Percentiles rank a stretch among this genome's conserved stretches.
phyloP scores from a whole-genome alignment of 2,797 vertebrate species.

The Darevskia nairensis region DNA sequence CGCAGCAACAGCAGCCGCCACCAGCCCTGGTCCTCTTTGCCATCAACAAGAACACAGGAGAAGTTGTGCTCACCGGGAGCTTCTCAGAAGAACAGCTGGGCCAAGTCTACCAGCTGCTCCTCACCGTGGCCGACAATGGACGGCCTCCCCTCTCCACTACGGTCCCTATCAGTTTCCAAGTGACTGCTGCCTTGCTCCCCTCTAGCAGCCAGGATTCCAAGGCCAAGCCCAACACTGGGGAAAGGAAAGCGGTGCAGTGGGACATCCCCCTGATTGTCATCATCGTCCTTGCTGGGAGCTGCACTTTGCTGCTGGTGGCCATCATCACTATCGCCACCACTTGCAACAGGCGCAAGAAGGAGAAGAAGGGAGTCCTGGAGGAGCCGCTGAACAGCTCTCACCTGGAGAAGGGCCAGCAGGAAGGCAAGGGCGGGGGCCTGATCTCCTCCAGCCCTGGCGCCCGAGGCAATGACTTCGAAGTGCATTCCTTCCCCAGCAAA shows the following conservation, averaged over 20 bases:
- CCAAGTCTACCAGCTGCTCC: conserved; percentile 84
- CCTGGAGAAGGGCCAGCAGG: conserved; percentile 83
- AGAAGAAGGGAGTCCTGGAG: conserved; percentile 77
- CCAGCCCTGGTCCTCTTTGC: conserved; percentile 80
- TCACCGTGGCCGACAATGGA: conserved; percentile 88
- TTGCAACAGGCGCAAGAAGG: conserved; percentile 88
- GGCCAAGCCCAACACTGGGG: conserved; percentile 78
- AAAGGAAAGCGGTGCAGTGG: conserved; percentile 84
- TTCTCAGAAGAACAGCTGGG: conserved; percentile 85
- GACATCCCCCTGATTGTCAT: conserved; percentile 92
- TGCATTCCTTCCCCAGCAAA: conserved; percentile 87
- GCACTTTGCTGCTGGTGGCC: conserved; percentile 91
- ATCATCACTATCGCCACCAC: conserved; percentile 94
- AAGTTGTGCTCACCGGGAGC: conserved; percentile 86
- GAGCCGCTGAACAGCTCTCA: conserved; percentile 85
- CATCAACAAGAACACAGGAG: conserved; percentile 88
- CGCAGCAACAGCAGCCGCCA: conserved; percentile 67
- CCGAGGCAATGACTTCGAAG: conserved; percentile 87
- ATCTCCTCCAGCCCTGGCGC: conserved; percentile 47
- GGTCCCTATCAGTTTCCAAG: conserved; percentile 86
- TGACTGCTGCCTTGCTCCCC: conserved; percentile 82
- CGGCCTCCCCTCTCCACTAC: conserved; percentile 87
- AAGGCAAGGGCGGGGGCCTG: conserved; percentile 68
- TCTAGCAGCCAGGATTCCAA: conserved; percentile 78
- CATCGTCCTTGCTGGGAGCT: conserved; percentile 92